Evolutionary conservation across 92 coral and sea anemone genomes (phyloP), one percentile per base, ranked within the genome.

Genomic region (Epizoanthus rinbou): DNA sequence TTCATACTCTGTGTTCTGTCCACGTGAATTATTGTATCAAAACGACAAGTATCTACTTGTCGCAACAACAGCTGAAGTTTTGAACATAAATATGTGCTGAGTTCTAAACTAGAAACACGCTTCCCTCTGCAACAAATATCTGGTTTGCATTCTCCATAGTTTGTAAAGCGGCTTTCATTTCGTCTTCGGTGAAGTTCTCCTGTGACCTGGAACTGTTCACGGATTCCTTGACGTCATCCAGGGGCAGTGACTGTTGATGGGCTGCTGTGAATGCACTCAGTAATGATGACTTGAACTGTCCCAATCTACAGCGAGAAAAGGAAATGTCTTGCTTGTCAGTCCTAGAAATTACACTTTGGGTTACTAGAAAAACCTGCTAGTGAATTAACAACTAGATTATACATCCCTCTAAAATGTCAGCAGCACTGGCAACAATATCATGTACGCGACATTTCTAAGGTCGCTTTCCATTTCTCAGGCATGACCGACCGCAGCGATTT

Each of bases 61-160:
- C 5, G 35, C 74, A 68, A 68, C 52, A 33, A 23, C 22, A 15
- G 37, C 23, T 10, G 80, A 54, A 0, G 23, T 15, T 37, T 17
- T 47, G 62, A 50, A 65, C 41, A 41, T 24, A 68, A 65, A 25
- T 41, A 53, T 19, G 50, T 24, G 19, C 17, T n/a, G 28, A 10
- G 59, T 43, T 25, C 53, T 83, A 94, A 71, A 94, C 91, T 18
- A 91, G 93, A 89, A 94, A 90, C 0, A 94, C 91, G 28, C 75
- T 78, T 11, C 86, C 90, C 6, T 91, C 94, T 6, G 98, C 89
- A 22, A 92, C 94, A 86, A 91, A 89, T 2, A 96, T 86, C 80
- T 96, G 94, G 79, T 96, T 96, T 13, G 93, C 98, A 23, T 93
- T 91, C 68, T 94, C 91, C 99, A 96, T 96, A 85, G 86, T 89